Evolutionary conservation across 1,140 invertebrate genomes (phyloP).

Genomic region (Drosophila kohkoa): DNA sequence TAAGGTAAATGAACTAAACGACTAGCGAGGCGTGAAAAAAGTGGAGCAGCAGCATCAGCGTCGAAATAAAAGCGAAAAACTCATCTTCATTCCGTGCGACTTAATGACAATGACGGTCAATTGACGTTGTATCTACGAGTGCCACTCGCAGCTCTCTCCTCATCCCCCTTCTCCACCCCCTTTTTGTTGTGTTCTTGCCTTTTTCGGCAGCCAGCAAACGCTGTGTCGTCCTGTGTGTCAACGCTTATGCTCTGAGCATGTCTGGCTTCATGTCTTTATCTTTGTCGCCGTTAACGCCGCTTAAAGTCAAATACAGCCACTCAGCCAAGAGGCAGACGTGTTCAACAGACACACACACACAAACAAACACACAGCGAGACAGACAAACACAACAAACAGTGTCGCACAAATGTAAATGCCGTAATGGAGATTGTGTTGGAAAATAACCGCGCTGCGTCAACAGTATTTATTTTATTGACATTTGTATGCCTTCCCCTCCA

Average conservation of each 20-base stretch:
- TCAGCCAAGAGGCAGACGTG: conserved; percentile 67
- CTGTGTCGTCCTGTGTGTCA: neutral
- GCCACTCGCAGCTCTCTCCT: conserved; percentile 3
- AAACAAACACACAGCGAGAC: conserved; percentile 25
- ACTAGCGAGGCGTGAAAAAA: conserved; percentile 47
- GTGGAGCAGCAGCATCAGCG: conserved; percentile 3
- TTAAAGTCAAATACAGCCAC: conserved; percentile 82
- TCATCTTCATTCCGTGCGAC: conserved; percentile 72
- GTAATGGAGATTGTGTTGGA: conserved; percentile 82
- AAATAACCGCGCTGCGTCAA: conserved; percentile 82
- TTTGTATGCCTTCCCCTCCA: conserved; percentile 51
- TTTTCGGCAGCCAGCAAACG: too few species aligned
- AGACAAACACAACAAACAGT: conserved; percentile 4
- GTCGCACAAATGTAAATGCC: conserved; percentile 67
- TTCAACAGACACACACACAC: conserved; percentile 52
- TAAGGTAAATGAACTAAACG: conserved; percentile 60
- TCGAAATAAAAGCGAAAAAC: conserved; percentile 61
- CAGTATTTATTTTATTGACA: conserved; percentile 83
- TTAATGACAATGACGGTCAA: conserved; percentile 82
- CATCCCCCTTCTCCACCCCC: neutral
- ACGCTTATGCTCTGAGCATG: conserved; percentile 39
- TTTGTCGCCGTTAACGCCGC: conserved; percentile 71
- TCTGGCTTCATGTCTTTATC: conserved; percentile 81
- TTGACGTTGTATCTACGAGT: conserved; percentile 60
- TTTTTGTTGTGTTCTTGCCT: neutral